These are phyloP conservation scores for Anastatus disparis DNA, from an alignment of 1,140 invertebrate species.

Conservation along the genomic window DNA sequence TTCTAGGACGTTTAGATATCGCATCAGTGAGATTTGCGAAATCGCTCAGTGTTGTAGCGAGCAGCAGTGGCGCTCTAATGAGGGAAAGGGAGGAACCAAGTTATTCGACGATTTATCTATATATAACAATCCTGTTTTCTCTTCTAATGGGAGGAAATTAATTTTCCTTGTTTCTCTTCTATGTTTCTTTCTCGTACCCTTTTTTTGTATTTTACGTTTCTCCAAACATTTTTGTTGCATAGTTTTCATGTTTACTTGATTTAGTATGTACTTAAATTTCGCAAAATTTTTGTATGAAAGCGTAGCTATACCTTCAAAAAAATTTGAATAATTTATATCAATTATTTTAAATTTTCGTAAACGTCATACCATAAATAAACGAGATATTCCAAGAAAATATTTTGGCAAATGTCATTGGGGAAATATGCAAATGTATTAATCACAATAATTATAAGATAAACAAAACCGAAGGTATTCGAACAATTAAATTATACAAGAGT, in stretches of 20 bases:
- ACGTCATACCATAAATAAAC: too few species aligned
- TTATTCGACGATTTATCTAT: not conserved
- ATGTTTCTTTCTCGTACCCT: not conserved
- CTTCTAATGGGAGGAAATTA: slow-evolving; percentile 1
- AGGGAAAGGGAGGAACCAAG: not conserved
- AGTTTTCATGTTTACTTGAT: not conserved
- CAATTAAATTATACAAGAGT: too few species aligned
- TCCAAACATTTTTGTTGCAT: not conserved
- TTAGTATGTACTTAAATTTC: too few species aligned
- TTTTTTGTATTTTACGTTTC: not conserved
- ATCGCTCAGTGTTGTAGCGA: slow-evolving; percentile 9
- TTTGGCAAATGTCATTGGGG: too few species aligned
- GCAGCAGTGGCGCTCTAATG: not conserved
- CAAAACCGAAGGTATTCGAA: too few species aligned
- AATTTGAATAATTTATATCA: too few species aligned
- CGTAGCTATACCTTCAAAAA: too few species aligned
- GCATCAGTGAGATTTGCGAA: slow-evolving; percentile 12
- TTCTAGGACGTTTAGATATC: not conserved
- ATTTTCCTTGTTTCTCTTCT: not conserved
- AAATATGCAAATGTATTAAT: too few species aligned
- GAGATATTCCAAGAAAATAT: too few species aligned
- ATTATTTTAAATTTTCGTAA: too few species aligned
- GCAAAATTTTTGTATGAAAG: too few species aligned
- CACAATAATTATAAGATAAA: too few species aligned
- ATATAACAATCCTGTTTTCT: not conserved